Evolutionary conservation across 1,140 invertebrate genomes (phyloP), one percentile per base, ranked within the genome.

Genomic region (Agrypnia vestita): DNA sequence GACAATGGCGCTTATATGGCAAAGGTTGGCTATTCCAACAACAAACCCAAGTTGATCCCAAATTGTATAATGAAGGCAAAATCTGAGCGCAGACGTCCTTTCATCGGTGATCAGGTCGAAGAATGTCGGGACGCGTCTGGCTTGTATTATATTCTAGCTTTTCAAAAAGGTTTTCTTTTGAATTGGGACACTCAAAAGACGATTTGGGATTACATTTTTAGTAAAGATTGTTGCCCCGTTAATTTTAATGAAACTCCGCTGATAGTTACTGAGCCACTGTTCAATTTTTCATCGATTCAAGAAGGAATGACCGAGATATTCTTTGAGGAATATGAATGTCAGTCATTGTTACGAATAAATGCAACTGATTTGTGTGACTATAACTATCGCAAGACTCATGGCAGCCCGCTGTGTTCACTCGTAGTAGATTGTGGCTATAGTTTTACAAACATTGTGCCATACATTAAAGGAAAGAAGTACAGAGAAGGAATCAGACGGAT

Each of bases 21-120:
- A 4, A 98, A 98, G 93, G 93, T 93, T 84, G 97, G 96, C 15
- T 92, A 93, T 85, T 92, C 94, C 7, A 92, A 89, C 43, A 91
- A 93, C 79, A 90, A 93, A 78, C 93, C 95, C 0, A 94, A 95
- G 86, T 84, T 96, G 13, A 92, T 99, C 83, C 97, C 97, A 3
- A 99, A 99, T 88, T 97, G 96, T 84, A 97, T 99, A 46, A 98
- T 98, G 92, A 99, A 99, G 92, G 97, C 97, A 0, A 99, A 99
- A 88, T 97, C 95, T 84, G 98, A 99, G 86, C 89, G 96, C 71
- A 92, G 97, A 0, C 91, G 98, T 76, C 94, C 96, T 0, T 99
- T 99, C 86, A 94, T 99, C 59, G 98, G 96, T 0, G 95, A 96
- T 87, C 97, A 96, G 89, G 94, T 99, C 19, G 96, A 99, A 79